Base-by-base conservation (phyloP, 92 coral and sea anemone species). In the Paramuricea clavata region DNA sequence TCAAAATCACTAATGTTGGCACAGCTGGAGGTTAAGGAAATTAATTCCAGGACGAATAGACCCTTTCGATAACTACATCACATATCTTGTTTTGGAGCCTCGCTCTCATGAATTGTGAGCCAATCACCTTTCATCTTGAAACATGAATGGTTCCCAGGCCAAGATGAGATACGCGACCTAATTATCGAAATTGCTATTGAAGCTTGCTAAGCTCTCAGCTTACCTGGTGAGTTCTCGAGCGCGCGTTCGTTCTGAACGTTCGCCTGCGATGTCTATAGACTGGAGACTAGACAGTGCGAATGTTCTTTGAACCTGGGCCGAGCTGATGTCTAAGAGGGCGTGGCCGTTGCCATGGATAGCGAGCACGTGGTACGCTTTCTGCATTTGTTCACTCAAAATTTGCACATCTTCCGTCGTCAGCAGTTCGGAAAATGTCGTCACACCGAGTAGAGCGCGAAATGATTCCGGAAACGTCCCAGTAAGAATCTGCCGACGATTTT, bases 381-480 rank as follows among this genome's bases (percentile, higher is more conserved):
- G 99, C 95, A 96, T 93, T 86, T 96, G 98, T 31, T 96, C 99
- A 13, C 85, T 86, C 19, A 96, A 94, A 56, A 90, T 84, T 69
- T 92, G 89, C 19, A 96, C 43, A 32, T 89, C 94, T 60, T 89
- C 92, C 44, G 92, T 54, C 42, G 87, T 91, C 36, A 96, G 87
- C 41, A 94, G 87, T 52, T 96, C 95, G n/a, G 92, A 70, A 15
- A 93, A 74, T 41, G 49, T 83, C 64, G 83, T 77, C 77, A 83
- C 95, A 32, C 93, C 94, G 33, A 94, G 89, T 47, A 96, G 81
- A 2, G 79, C 33, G 7, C 93, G 88, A 52, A 96, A 92, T 74
- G 87, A 69, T 21, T 82, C 69, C 47, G 96, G 94, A 61, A 96
- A 81, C 76, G 81, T 76, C 39, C 76, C 49, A 33, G 86, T 79